A percentile compares a stretch with the other conserved stretches of the same genome.
These are phyloP conservation scores for Pterois miles DNA, from an alignment of 2,797 vertebrate species.

Conservation along the genomic window DNA sequence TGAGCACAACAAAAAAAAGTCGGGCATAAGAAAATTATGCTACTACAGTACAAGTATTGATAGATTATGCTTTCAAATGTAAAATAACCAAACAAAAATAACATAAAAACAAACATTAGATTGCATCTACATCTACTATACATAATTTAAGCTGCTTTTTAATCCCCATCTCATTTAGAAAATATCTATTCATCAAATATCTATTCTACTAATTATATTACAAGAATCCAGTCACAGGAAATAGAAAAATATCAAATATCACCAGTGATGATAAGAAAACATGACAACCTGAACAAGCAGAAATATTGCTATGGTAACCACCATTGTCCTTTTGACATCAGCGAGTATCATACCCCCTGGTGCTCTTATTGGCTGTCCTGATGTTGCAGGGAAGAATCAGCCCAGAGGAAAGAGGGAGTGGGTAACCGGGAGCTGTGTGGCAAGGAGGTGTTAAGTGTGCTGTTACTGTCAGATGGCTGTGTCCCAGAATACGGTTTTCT, in stretches of 20 bases:
- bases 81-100: conserved; percentile 75
- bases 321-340: conserved; percentile 80
- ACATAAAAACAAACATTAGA: conserved; percentile 78
- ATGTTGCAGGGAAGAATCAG: conserved; percentile 58
- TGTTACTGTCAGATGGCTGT: conserved; percentile 91
- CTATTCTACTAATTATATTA: conserved; percentile 86
- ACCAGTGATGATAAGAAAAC: conserved; percentile 86
- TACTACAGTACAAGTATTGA: conserved; percentile 78
- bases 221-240: conserved; percentile 84
- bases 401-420: conserved; percentile 35
- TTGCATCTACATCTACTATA: conserved; percentile 83
- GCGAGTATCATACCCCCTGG: conserved; percentile 54
- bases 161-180: conserved; percentile 83
- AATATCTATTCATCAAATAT: conserved; percentile 89
- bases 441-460: conserved; percentile 46
- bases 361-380: conserved; percentile 60
- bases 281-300: conserved; percentile 85
- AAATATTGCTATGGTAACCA: conserved; percentile 87
- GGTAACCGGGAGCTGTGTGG: conserved; percentile 60
- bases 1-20: conserved; percentile 55
- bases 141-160: conserved; percentile 81
- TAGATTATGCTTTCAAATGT: conserved; percentile 80
- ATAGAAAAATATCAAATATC: conserved; percentile 91
- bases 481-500: conserved; percentile 98
- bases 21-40: conserved; percentile 79